Conservation (phyloP, 2,888 invertebrate genomes). For the Amiota communis region DNA sequence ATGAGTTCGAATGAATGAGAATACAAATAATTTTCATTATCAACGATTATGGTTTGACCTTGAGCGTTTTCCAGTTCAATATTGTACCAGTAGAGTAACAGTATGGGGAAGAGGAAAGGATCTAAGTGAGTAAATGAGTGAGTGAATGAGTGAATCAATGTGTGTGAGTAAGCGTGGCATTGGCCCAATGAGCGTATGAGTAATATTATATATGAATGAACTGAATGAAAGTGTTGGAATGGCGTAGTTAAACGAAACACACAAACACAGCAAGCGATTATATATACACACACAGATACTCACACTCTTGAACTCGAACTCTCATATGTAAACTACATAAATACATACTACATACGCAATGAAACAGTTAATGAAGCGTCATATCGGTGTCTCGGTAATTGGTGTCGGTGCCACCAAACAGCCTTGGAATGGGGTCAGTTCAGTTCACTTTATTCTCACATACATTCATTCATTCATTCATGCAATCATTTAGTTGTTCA, state of each 20-base stretch:
- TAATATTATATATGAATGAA: slow-evolving; percentile 46
- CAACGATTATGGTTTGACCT: slow-evolving; percentile 71
- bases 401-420: slow-evolving; percentile 1
- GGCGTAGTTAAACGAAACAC: too few relatives aligned
- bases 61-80: slow-evolving; percentile 49
- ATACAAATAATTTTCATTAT: slow-evolving; percentile 69
- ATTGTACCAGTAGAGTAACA: not conserved
- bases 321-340: too few relatives aligned
- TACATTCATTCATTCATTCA: too few relatives aligned
- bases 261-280: too few relatives aligned
- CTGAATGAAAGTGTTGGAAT: slow-evolving; percentile 35
- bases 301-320: too few relatives aligned
- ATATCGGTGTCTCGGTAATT: slow-evolving; percentile 33
- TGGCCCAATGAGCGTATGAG: slow-evolving; percentile 40
- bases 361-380: slow-evolving; percentile 21
- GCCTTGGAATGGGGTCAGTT: too few relatives aligned
- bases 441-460: not conserved
- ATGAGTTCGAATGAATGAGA: not conserved
- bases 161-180: slow-evolving; percentile 39
- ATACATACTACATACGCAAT: not conserved
- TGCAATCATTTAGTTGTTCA: too few relatives aligned
- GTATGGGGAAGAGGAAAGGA: slow-evolving; percentile 46
- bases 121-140: slow-evolving; percentile 26
- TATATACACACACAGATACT: too few relatives aligned
- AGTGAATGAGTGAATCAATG: slow-evolving; percentile 44